phyloP scores from a whole-genome alignment of 2,888 invertebrate genomes.

The Eudemis profundana region DNA sequence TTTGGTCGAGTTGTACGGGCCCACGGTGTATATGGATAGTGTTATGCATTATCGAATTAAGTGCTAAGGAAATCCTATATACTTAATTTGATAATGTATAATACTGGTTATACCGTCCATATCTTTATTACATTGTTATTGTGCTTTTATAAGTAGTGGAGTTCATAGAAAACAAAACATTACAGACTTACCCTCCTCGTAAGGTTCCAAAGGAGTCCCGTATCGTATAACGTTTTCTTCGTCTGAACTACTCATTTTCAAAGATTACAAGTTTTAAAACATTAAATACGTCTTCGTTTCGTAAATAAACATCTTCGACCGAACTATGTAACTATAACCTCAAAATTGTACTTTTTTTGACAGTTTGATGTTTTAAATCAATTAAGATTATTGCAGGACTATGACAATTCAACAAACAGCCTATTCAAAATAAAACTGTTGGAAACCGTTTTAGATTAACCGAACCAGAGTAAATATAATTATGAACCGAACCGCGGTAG shows the following conservation, averaged over 20 bases:
- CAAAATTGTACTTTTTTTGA: slow-evolving; percentile 1
- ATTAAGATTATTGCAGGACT: neutral
- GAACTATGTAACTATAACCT: slow-evolving; percentile 18
- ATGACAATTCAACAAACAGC: neutral
- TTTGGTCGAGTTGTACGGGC: too few species aligned
- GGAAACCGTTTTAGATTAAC: too few species aligned
- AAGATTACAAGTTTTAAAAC: too few species aligned
- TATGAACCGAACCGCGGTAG: too few species aligned
- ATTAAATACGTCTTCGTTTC: neutral
- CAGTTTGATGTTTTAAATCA: neutral
- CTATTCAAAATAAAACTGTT: too few species aligned
- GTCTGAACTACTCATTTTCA: slow-evolving; percentile 72
- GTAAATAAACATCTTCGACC: slow-evolving; percentile 16
- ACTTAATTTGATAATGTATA: too few species aligned
- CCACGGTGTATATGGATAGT: too few species aligned
- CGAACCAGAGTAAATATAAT: too few species aligned
- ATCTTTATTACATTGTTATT: too few species aligned
- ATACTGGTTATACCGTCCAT: too few species aligned
- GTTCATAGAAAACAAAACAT: neutral
- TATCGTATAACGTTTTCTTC: slow-evolving; percentile 89
- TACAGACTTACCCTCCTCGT: slow-evolving; percentile 90
- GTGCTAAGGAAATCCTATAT: too few species aligned
- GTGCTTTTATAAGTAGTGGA: neutral
- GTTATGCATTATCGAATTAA: too few species aligned
- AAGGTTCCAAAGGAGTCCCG: slow-evolving; percentile 92